phyloP scores from a whole-genome alignment of 1,140 invertebrate species.

The Drosophila serrata region DNA sequence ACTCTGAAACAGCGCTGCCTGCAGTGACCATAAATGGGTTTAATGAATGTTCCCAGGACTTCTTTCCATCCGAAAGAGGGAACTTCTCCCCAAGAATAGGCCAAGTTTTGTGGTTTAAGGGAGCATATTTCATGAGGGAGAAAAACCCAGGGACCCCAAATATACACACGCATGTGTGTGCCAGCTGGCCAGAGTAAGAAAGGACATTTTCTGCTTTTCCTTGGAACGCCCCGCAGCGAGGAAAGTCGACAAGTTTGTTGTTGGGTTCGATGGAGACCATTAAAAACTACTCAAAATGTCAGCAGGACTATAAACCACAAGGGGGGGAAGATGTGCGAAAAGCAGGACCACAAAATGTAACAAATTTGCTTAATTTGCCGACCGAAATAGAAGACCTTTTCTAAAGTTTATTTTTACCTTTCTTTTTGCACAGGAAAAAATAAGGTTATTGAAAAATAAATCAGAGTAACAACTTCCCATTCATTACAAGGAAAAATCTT shows the following conservation, averaged over 20 bases:
- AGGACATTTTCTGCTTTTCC: slow-evolving; percentile 31
- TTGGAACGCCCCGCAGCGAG: slow-evolving; percentile 52
- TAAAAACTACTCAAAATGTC: slow-evolving; percentile 82
- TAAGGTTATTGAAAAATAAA: too few species aligned
- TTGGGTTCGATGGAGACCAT: slow-evolving; percentile 58
- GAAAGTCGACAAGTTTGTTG: slow-evolving; percentile 67
- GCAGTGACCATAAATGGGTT: slow-evolving; percentile 61
- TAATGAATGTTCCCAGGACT: slow-evolving; percentile 53
- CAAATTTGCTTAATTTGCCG: slow-evolving; percentile 69
- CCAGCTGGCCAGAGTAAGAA: slow-evolving; percentile 34
- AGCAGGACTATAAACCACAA: slow-evolving; percentile 57
- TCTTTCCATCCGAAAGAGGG: not conserved
- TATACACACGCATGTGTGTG: slow-evolving; percentile 7
- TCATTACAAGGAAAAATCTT: not conserved
- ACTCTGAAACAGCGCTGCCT: slow-evolving; percentile 48
- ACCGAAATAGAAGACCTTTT: slow-evolving; percentile 12
- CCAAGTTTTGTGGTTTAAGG: slow-evolving; percentile 38
- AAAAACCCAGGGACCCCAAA: not conserved
- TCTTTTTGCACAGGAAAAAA: not conserved
- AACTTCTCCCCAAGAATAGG: slow-evolving; percentile 18
- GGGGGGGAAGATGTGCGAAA: slow-evolving; percentile 10
- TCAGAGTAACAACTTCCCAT: not conserved
- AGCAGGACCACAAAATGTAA: slow-evolving; percentile 42
- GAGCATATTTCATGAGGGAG: slow-evolving; percentile 25
- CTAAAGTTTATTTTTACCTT: slow-evolving; percentile 7